Evolutionary conservation across 1,140 invertebrate genomes (phyloP).

Genomic region (Amyelois transitella): DNA sequence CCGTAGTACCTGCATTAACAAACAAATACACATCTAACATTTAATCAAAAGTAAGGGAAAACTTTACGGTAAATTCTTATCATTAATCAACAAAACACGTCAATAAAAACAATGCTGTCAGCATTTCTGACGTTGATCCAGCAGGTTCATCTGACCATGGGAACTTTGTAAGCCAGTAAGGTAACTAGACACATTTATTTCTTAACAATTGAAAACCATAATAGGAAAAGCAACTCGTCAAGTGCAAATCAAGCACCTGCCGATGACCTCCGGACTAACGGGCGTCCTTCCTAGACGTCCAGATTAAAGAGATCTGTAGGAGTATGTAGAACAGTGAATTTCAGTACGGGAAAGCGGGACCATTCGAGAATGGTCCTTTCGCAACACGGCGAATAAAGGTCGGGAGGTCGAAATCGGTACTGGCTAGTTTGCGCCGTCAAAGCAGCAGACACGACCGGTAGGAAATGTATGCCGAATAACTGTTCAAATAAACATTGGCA

Average conservation of each 20-base stretch:
- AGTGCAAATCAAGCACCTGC: constrained; percentile 67
- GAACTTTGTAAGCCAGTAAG: constrained; percentile 11
- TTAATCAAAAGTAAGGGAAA: not conserved
- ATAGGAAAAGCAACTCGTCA: constrained; percentile 61
- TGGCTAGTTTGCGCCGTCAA: constrained; percentile 51
- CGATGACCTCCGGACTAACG: constrained; percentile 65
- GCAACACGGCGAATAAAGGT: constrained; percentile 63
- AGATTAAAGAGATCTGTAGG: constrained; percentile 26
- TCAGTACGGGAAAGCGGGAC: constrained; percentile 12
- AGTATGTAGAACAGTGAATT: constrained; percentile 5
- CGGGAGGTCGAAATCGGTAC: constrained; percentile 54
- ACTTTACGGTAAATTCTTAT: not conserved
- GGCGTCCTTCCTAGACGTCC: constrained; percentile 41
- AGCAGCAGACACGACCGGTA: constrained; percentile 27
- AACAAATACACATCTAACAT: not conserved
- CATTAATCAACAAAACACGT: not conserved
- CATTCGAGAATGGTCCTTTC: constrained; percentile 32
- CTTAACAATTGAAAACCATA: constrained; percentile 60
- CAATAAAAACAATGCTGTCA: not conserved
- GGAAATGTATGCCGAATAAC: constrained; percentile 63
- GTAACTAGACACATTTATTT: constrained; percentile 50
- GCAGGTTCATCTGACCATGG: constrained; percentile 3
- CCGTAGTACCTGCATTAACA: not conserved
- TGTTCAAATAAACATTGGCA: constrained; percentile 61
- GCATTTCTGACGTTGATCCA: not conserved